Evolutionary conservation across 2,113 vertebrate species (phyloP).

Genomic region (Oenanthe melanoleuca): DNA sequence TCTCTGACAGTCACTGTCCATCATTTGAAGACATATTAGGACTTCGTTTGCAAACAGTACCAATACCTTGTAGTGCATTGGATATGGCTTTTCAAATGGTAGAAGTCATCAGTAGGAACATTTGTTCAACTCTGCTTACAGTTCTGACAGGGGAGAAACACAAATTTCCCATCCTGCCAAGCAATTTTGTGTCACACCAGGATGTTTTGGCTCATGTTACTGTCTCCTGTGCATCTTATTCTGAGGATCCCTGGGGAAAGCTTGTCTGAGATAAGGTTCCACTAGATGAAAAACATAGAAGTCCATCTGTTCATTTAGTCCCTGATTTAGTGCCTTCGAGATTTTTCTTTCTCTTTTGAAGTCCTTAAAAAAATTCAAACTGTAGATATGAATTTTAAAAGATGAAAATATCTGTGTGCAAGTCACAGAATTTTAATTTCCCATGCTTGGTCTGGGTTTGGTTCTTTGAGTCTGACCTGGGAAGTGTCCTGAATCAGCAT

Average conservation of each 20-base stretch:
- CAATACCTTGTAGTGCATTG: neutral
- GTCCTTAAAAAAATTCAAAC: neutral
- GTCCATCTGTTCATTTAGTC: neutral
- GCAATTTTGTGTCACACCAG: accelerated
- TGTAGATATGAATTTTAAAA: neutral
- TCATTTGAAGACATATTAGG: neutral
- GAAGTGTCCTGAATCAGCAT: neutral
- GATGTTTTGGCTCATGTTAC: neutral
- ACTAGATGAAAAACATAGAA: neutral
- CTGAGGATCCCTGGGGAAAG: neutral
- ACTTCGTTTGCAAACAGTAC: neutral
- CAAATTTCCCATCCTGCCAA: neutral
- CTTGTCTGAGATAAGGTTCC: neutral
- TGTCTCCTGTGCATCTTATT: neutral
- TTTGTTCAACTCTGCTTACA: neutral
- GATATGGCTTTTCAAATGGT: neutral
- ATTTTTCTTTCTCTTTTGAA: neutral
- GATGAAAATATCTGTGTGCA: neutral
- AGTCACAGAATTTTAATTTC: neutral
- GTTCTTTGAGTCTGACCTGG: neutral
- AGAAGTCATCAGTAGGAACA: neutral
- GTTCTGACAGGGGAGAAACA: neutral
- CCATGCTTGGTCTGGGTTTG: neutral
- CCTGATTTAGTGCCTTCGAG: neutral
- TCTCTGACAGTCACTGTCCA: neutral